Evolutionary conservation across 2,888 invertebrate genomes (phyloP), one percentile per base, ranked within the genome.

Genomic region (Agrochola lychnidis): DNA sequence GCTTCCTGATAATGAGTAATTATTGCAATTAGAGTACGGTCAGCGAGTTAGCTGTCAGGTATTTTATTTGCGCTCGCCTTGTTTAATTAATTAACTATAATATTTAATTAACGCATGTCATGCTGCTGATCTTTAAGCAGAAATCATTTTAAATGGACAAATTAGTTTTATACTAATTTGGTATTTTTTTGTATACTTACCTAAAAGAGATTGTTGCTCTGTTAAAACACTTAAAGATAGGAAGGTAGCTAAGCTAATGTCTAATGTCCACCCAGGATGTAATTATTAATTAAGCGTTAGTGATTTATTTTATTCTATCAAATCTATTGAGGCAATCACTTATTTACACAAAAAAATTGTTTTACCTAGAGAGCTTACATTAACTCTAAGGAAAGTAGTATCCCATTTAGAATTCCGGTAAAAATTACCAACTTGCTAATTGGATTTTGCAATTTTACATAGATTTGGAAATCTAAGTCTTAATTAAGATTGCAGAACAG

Each of bases 1-100:
- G 92, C 95, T 96, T 96, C 96, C 95, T 96, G 92, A 95, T 96
- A 95, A 95, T 94, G 92, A 95, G 93, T 94, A 94, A 96, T 96
- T 95, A 95, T 94, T 92, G 92, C 94, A 96, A 96, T 96, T 95
- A 94, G 85, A 85, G 94, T 95, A 96, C 93, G 91, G 94, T 93
- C 92, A 90, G 94, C 91, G 88, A 86, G 89, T 89, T 87, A 92
- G 88, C 88, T 89, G 89, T 89, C 89, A 91, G 85, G 84, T 87
- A 90, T 90, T 90, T 89, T 87, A 91, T 90, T 87, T 85, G 81
- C 82, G 85, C 84, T 84, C 84, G 88, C 86, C 89, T 89, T 90
- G 90, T 90, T 89, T 90, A 90, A 90, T 92, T 92, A 86, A 79
- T 83, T 83, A 51, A 19, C 7, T 51, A 86, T 76, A 70, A 79